These are phyloP conservation scores for Pontoporia blainvillei DNA, from an alignment of 2,113 vertebrate species.

Conservation along the genomic window DNA sequence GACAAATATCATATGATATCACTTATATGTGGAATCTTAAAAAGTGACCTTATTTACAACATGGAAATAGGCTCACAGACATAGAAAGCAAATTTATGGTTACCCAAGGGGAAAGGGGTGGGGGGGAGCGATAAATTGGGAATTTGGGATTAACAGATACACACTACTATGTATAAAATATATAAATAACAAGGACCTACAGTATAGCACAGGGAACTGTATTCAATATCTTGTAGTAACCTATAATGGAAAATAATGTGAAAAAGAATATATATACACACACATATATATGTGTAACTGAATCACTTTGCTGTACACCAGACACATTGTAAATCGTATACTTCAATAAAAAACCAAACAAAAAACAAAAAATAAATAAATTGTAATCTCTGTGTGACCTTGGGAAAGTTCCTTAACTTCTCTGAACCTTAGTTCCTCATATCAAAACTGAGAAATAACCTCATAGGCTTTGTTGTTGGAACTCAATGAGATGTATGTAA, in stretches of 20 bases:
- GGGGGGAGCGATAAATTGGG: background rate
- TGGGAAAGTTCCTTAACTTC: slow-evolving; percentile 3
- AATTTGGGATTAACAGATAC: background rate
- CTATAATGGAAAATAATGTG: background rate
- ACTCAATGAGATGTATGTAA: background rate
- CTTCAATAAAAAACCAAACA: background rate
- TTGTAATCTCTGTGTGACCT: background rate
- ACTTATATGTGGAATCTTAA: background rate
- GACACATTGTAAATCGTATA: background rate
- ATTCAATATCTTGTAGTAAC: background rate
- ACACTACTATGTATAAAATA: background rate
- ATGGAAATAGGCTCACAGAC: background rate
- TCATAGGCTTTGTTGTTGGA: background rate
- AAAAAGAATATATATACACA: background rate
- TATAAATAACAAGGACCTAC: background rate
- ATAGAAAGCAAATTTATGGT: background rate
- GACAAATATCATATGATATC: background rate
- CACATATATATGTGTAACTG: background rate
- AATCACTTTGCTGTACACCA: background rate
- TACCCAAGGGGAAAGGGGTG: background rate
- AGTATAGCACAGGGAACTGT: background rate
- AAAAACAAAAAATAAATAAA: background rate
- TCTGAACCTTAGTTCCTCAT: background rate
- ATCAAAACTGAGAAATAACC: background rate
- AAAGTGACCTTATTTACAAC: background rate